These are phyloP conservation scores for Salminus brasiliensis DNA, from an alignment of 2,113 vertebrate genomes.

Conservation along the genomic window DNA sequence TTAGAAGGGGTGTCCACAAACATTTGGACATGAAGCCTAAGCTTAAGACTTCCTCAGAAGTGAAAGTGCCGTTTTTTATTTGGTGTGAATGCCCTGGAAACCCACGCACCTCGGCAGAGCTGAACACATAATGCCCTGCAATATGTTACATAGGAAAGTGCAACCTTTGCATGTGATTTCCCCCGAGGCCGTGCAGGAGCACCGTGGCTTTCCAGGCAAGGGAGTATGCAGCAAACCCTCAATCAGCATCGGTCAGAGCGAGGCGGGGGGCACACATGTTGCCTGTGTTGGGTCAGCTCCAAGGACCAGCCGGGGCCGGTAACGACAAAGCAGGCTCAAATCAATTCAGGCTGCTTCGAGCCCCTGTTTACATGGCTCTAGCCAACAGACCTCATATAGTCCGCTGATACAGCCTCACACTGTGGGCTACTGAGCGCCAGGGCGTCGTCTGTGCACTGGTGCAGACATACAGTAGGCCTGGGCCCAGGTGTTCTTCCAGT, in stretches of 20 bases:
- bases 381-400: slow-evolving; percentile 3
- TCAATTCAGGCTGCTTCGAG: slow-evolving; percentile 20
- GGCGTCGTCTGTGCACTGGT: slow-evolving; percentile 22
- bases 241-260: slow-evolving; percentile 10
- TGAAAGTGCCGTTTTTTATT: neutral
- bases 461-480: too few relatives aligned
- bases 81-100: neutral
- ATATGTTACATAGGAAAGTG: neutral
- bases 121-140: neutral
- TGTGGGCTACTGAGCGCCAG: too few relatives aligned
- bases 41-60: neutral
- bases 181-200: neutral
- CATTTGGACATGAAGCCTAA: too few relatives aligned
- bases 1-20: too few relatives aligned
- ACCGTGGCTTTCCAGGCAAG: neutral
- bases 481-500: neutral
- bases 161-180: slow-evolving; percentile 1
- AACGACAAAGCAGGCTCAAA: slow-evolving; percentile 18
- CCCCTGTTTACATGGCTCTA: slow-evolving; percentile 4
- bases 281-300: neutral
- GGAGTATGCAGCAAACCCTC: neutral
- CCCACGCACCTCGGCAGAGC: neutral
- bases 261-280: neutral
- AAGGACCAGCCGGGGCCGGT: neutral
- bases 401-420: neutral